Conservation (phyloP, 1,140 invertebrate genomes). For the Hyles euphorbiae region DNA sequence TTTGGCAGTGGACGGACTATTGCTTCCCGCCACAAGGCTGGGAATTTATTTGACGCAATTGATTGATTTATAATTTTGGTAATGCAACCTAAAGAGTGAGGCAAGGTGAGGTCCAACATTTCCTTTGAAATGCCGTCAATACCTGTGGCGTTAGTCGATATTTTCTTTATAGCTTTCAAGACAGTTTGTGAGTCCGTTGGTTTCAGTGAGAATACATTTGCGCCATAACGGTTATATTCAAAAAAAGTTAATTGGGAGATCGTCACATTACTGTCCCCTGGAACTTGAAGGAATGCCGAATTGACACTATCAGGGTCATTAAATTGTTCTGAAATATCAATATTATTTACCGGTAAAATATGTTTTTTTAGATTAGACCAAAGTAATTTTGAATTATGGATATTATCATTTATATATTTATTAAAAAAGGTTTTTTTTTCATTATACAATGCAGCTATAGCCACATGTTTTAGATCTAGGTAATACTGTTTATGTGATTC, state of each 20-base stretch:
- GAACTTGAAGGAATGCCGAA: conserved; percentile 5
- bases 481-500: conserved; percentile 20
- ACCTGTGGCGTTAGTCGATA: conserved; percentile 11
- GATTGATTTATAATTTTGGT: too few species aligned
- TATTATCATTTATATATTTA: too few species aligned
- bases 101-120: neutral
- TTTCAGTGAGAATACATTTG: neutral
- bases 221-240: conserved; percentile 5
- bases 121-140: too few species aligned
- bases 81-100: neutral
- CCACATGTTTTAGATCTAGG: conserved; percentile 13
- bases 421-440: conserved; percentile 14
- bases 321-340: neutral
- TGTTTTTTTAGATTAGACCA: conserved; percentile 15
- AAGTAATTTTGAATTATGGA: conserved; percentile 16
- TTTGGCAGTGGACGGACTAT: too few species aligned
- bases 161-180: conserved; percentile 11
- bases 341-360: neutral
- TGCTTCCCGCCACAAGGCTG: too few species aligned
- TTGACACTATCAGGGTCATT: conserved; percentile 16
- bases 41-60: too few species aligned
- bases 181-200: conserved; percentile 5
- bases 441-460: conserved; percentile 9
- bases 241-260: conserved; percentile 10
- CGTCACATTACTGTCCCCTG: too few species aligned